Conservation (phyloP, 2,888 invertebrate species). For the Bembecia ichneumoniformis region DNA sequence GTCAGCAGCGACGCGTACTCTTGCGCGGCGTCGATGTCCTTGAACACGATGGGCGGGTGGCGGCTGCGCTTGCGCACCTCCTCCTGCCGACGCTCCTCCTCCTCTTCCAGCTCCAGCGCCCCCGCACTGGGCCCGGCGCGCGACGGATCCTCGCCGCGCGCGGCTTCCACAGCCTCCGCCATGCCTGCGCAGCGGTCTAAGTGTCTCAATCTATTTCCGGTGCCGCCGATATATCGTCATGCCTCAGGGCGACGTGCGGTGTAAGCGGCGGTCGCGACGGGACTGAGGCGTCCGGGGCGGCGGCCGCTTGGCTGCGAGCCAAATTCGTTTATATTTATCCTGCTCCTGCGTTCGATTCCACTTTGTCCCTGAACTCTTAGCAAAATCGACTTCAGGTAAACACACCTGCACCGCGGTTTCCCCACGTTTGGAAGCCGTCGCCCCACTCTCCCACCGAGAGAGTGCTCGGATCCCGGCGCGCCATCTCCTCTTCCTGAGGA, state of each 20-base stretch:
- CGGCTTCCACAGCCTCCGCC: constrained; percentile 52
- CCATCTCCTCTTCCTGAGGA: not conserved
- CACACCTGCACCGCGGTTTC: too few relatives aligned
- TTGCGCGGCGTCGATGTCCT: constrained; percentile 78
- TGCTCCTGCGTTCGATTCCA: not conserved
- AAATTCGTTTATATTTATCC: not conserved
- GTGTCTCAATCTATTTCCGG: too few relatives aligned
- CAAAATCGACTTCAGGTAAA: too few relatives aligned
- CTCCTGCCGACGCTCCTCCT: constrained; percentile 75
- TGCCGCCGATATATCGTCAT: not conserved
- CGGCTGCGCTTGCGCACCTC: constrained; percentile 80
- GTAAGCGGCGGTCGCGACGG: not conserved
- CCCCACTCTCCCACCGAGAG: too few relatives aligned
- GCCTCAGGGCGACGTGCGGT: not conserved
- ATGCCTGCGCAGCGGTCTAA: constrained; percentile 29
- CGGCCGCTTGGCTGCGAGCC: not conserved
- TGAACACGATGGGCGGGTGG: constrained; percentile 86
- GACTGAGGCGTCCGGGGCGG: not conserved
- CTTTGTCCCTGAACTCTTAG: too few relatives aligned
- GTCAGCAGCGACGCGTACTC: constrained; percentile 82
- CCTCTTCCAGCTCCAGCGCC: constrained; percentile 43
- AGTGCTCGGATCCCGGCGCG: too few relatives aligned
- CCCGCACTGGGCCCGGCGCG: constrained; percentile 60
- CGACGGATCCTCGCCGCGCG: constrained; percentile 18
- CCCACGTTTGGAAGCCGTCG: too few relatives aligned